Conservation (phyloP, 1,140 invertebrate species). For the Lerema accius region DNA sequence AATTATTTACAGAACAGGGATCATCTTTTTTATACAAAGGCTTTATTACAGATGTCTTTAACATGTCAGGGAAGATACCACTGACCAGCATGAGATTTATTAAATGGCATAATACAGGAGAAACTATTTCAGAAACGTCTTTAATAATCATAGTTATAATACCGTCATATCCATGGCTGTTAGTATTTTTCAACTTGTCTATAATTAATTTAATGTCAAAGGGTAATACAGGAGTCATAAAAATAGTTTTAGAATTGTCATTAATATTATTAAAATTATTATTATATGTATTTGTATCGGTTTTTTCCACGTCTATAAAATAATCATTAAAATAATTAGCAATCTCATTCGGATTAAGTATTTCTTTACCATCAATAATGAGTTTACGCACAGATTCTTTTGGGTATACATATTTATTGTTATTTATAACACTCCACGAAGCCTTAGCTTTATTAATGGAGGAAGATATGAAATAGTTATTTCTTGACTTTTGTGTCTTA, state of each 20-base stretch:
- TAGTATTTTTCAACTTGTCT: neutral
- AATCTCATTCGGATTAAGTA: too few relatives aligned
- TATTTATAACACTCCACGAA: neutral
- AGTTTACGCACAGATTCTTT: too few relatives aligned
- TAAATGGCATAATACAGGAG: neutral
- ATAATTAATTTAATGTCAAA: neutral
- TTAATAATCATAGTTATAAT: constrained; percentile 9
- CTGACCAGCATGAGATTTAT: neutral
- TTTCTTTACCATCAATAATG: too few relatives aligned
- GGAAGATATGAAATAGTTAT: neutral
- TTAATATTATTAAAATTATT: neutral
- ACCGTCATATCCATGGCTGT: constrained; percentile 4
- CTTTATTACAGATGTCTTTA: constrained; percentile 1
- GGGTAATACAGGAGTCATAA: neutral
- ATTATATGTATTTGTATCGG: neutral
- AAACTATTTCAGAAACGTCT: neutral
- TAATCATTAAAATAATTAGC: neutral
- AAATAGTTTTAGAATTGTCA: neutral
- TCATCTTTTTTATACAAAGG: neutral
- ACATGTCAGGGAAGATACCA: neutral
- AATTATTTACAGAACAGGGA: neutral
- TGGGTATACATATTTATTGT: neutral
- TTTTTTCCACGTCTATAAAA: neutral
- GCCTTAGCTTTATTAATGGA: neutral
- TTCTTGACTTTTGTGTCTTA: neutral